phyloP scores from a whole-genome alignment of 2,113 vertebrate species.

The Tricholaema leucomelas region DNA sequence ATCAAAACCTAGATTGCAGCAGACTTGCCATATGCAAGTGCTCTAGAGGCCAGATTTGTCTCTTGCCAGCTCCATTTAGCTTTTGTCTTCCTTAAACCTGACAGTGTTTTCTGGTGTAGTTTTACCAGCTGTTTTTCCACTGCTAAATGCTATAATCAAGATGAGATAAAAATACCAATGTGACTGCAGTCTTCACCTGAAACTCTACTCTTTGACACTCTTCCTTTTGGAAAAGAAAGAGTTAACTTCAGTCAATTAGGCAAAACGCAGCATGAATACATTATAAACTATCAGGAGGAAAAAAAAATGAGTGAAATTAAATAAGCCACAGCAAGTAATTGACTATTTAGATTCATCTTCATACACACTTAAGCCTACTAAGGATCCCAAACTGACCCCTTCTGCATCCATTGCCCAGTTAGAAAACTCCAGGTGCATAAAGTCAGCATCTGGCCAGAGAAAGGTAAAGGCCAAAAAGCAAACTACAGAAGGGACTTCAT shows the following conservation, averaged over 20 bases:
- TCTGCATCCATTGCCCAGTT: not conserved
- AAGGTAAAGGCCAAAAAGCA: not conserved
- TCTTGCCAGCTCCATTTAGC: not conserved
- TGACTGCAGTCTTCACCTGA: not conserved
- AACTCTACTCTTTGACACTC: not conserved
- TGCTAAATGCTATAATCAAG: not conserved
- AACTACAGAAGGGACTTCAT: not conserved
- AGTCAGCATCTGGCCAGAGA: not conserved
- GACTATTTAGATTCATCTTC: slow-evolving; percentile 15
- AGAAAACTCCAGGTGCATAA: not conserved
- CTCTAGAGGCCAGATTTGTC: not conserved
- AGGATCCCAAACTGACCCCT: not conserved
- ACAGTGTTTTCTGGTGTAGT: not conserved
- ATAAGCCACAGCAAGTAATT: slow-evolving; percentile 13
- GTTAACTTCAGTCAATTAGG: not conserved
- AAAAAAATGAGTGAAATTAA: not conserved
- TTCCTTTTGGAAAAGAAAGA: not conserved
- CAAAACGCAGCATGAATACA: not conserved
- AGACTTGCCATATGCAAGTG: not conserved
- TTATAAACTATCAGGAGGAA: not conserved
- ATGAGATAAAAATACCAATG: not conserved
- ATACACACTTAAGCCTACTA: not conserved
- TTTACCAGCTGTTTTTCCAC: not conserved
- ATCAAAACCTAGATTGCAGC: not conserved
- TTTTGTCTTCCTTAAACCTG: not conserved